Base-by-base conservation (phyloP, 2,113 vertebrate genomes). In the Beaufortia kweichowensis region DNA sequence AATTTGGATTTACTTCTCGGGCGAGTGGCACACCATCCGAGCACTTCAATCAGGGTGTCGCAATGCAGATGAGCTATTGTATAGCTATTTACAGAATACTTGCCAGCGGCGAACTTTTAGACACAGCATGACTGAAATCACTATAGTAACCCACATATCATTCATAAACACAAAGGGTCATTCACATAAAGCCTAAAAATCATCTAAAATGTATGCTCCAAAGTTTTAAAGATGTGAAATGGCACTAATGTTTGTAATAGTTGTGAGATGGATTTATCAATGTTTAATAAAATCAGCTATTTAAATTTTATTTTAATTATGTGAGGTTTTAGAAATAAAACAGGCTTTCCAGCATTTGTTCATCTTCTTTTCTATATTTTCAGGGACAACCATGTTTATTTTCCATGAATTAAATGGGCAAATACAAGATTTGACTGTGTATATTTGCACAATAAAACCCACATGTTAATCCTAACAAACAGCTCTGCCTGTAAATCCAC, bases 71-170 rank as follows among this genome's bases (percentile, higher is more conserved):
- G 14, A 73, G 68, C 68, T 26, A 53, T 72, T 82, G 55, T 77
- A 77, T 65, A 78, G 63, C 73, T 43, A 83, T 81, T 83, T 56
- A 57, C 62, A 43, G 24, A 50, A 57, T 28, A 56, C 33, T 55
- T 24, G 53, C 67, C 48, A 56, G 67, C n/a, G 29, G 48, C 19
- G 48, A 29, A 23, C 29, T 55, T 56, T 68, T 82, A 64, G 86
- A 33, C 56, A 82, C 79, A 90, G 85, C 81, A 87, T 85, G 24
- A 88, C 29, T 84, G 81, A 84, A 82, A 87, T 88, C 89, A 81
- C 78, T 43, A 75, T 69, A 63, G 57, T 55, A 68, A 80, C 72
- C 23, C 29, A 15, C 14, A n/a, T n/a, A n/a, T n/a, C n/a, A n/a
- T n/a, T n/a, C n/a, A n/a, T n/a, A 10, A 33, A 50, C 4, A 23